phyloP scores from a whole-genome alignment of 37 sponge, comb jelly and placozoan species.

The Halichondria panicea region DNA sequence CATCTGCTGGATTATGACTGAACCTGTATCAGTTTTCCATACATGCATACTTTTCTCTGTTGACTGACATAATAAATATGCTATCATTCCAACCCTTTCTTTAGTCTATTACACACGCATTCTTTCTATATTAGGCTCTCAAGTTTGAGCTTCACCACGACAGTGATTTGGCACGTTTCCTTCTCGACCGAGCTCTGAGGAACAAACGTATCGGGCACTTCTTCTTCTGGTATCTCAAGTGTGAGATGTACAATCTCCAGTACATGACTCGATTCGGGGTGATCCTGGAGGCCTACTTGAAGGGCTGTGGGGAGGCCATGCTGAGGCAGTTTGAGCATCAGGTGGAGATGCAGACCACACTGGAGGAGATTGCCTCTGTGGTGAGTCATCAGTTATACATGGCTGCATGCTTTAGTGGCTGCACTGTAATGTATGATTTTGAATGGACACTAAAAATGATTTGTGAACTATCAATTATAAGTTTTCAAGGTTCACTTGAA shows the following conservation, averaged over 20 bases:
- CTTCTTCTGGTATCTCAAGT: constrained; percentile 87
- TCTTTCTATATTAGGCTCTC: constrained; percentile 51
- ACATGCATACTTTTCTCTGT: no score
- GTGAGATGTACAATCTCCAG: constrained; percentile 72
- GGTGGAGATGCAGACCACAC: constrained; percentile 48
- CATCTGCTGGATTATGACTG: no score
- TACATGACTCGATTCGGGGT: constrained; percentile 58
- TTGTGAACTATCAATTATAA: no score
- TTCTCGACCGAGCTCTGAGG: constrained; percentile 73
- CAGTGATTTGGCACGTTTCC: constrained; percentile 69
- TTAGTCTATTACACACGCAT: neutral
- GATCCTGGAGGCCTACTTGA: constrained; percentile 83
- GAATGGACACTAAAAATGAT: no score
- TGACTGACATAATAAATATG: no score
- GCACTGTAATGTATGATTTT: neutral
- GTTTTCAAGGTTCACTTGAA: neutral
- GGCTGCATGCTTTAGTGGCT: neutral
- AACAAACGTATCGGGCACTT: constrained; percentile 84
- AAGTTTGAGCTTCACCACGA: constrained; percentile 91
- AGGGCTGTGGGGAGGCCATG: constrained; percentile 79
- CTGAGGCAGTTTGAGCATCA: constrained; percentile 46
- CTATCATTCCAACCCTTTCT: no score
- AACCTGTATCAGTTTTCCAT: no score
- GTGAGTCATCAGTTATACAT: neutral
- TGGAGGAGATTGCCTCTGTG: constrained; percentile 46